A percentile compares a stretch with the other conserved stretches of the same genome.
Evolutionary conservation across 2,113 vertebrate species (phyloP).

Genomic region (Campylomormyrus numenius): DNA sequence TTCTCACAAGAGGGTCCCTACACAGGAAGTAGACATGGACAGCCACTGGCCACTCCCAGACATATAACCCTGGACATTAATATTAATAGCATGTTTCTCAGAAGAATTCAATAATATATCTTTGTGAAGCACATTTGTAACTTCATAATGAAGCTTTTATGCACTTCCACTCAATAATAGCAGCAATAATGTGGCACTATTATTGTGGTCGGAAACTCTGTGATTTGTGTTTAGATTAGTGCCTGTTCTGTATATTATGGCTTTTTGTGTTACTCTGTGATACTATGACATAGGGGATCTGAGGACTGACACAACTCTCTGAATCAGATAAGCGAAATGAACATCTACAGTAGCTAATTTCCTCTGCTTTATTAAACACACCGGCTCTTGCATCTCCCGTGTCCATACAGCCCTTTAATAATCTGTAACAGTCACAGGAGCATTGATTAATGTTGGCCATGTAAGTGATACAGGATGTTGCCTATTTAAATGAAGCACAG

Average conservation of each 20-base stretch:
- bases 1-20: background rate
- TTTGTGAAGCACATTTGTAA: background rate
- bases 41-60: background rate
- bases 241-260: background rate
- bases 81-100: background rate
- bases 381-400: background rate
- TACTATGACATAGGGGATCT: background rate
- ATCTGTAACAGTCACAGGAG: background rate
- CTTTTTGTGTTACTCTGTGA: background rate
- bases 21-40: background rate
- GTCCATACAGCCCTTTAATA: background rate
- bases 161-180: background rate
- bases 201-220: background rate
- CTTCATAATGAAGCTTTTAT: background rate
- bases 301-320: background rate
- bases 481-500: background rate
- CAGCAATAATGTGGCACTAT: background rate
- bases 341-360: conserved; percentile 2
- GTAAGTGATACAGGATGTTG: conserved; percentile 12
- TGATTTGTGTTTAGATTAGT: background rate
- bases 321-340: background rate
- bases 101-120: background rate
- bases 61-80: background rate
- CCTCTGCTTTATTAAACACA: background rate
- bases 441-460: background rate